Conservation (phyloP, 2,888 invertebrate genomes). For the Sinodicranocentrus sp. region DNA sequence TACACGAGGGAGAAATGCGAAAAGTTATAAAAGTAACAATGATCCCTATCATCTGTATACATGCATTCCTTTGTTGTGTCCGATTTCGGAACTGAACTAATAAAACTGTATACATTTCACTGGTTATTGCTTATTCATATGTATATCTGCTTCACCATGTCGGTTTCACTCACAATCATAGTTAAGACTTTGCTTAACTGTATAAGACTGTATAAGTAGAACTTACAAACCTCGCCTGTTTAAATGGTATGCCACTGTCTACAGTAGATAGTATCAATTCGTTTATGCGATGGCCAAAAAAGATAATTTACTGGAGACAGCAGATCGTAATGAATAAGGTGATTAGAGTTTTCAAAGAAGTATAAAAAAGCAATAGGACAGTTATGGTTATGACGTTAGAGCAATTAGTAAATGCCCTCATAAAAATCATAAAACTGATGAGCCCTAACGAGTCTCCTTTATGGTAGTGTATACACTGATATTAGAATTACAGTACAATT, state of each 20-base stretch:
- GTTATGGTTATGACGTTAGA: constrained; percentile 64
- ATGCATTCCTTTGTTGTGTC: neutral
- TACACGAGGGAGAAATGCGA: neutral
- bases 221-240: too few species aligned
- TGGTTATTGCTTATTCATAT: neutral
- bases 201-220: too few species aligned
- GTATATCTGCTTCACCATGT: neutral
- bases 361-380: constrained; percentile 45
- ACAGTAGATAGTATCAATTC: too few species aligned
- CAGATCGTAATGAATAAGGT: constrained; percentile 56
- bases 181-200: too few species aligned
- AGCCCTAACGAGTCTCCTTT: constrained; percentile 66
- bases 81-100: neutral
- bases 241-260: too few species aligned
- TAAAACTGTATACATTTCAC: neutral
- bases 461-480: neutral
- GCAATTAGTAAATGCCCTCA: constrained; percentile 71
- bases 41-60: too few species aligned
- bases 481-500: neutral
- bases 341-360: constrained; percentile 47
- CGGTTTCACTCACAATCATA: too few species aligned
- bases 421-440: constrained; percentile 71
- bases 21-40: neutral
- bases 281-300: too few species aligned
- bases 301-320: constrained; percentile 51